These are phyloP conservation scores for Arge pagana DNA, from an alignment of 2,888 invertebrate species.

Conservation along the genomic window DNA sequence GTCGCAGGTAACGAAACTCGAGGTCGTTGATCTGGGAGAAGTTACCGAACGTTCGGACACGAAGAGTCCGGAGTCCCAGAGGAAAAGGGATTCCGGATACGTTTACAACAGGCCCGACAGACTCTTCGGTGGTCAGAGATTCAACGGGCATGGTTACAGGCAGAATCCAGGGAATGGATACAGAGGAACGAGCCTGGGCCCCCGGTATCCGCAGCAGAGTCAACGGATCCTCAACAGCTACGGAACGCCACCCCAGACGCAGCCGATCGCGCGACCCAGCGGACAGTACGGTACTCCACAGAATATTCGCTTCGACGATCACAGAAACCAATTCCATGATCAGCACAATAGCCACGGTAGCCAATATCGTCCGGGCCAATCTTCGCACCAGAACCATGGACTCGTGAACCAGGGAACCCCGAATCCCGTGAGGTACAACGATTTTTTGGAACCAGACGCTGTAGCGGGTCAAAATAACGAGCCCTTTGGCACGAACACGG, in stretches of 20 bases:
- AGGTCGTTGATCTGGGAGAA: conserved; percentile 31
- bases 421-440: conserved; percentile 39
- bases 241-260: conserved; percentile 44
- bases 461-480: conserved; percentile 51
- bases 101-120: conserved; percentile 39
- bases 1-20: conserved; percentile 33
- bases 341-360: conserved; percentile 10
- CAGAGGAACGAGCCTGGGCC: conserved; percentile 38
- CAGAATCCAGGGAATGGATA: conserved; percentile 21
- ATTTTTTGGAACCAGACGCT: conserved; percentile 44
- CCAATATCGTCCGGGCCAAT: not conserved
- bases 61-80: conserved; percentile 36
- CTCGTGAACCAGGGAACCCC: conserved; percentile 39
- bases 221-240: conserved; percentile 46
- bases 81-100: conserved; percentile 48
- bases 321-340: conserved; percentile 9
- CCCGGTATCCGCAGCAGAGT: conserved; percentile 37
- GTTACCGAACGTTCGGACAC: conserved; percentile 1
- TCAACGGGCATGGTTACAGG: conserved; percentile 24
- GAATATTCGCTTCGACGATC: not conserved
- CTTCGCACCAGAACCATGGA: conserved; percentile 6
- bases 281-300: conserved; percentile 11
- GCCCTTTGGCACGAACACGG: conserved; percentile 48
- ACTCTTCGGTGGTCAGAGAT: conserved; percentile 29
- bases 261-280: conserved; percentile 9